Evolutionary conservation across 1,140 invertebrate genomes (phyloP).

Genomic region (Musca domestica): DNA sequence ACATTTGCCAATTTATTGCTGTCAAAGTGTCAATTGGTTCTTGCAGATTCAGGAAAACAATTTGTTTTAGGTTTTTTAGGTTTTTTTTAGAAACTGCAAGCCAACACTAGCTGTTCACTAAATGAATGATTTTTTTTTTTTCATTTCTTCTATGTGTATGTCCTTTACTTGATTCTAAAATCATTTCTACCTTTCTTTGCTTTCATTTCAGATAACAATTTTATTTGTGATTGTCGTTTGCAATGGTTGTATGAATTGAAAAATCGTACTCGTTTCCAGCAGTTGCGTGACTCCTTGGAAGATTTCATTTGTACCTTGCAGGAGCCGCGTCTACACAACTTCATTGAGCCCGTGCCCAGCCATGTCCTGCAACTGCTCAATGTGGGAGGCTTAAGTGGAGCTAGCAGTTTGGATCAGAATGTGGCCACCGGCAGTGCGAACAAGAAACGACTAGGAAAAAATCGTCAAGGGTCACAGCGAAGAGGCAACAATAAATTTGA

Average conservation of each 20-base stretch:
- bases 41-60: neutral
- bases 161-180: slow-evolving; percentile 6
- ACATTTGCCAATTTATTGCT: slow-evolving; percentile 18
- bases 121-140: neutral
- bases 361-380: slow-evolving; percentile 43
- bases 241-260: slow-evolving; percentile 71
- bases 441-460: slow-evolving; percentile 16
- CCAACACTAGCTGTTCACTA: neutral
- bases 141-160: neutral
- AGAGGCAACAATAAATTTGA: slow-evolving; percentile 2
- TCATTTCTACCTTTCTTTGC: slow-evolving; percentile 12
- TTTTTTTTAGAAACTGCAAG: slow-evolving; percentile 25
- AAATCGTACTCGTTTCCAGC: slow-evolving; percentile 70
- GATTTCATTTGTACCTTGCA: slow-evolving; percentile 68
- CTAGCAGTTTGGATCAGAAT: slow-evolving; percentile 29
- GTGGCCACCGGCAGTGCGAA: slow-evolving; percentile 33
- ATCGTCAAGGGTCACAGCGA: slow-evolving; percentile 18
- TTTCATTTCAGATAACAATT: slow-evolving; percentile 68
- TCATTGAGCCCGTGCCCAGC: slow-evolving; percentile 45
- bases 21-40: slow-evolving; percentile 20
- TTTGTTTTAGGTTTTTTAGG: slow-evolving; percentile 6
- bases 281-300: slow-evolving; percentile 65
- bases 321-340: slow-evolving; percentile 45
- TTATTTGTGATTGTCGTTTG: slow-evolving; percentile 75
- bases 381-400: slow-evolving; percentile 32